phyloP scores from a whole-genome alignment of 2,797 vertebrate genomes.

The Hirundo rustica region DNA sequence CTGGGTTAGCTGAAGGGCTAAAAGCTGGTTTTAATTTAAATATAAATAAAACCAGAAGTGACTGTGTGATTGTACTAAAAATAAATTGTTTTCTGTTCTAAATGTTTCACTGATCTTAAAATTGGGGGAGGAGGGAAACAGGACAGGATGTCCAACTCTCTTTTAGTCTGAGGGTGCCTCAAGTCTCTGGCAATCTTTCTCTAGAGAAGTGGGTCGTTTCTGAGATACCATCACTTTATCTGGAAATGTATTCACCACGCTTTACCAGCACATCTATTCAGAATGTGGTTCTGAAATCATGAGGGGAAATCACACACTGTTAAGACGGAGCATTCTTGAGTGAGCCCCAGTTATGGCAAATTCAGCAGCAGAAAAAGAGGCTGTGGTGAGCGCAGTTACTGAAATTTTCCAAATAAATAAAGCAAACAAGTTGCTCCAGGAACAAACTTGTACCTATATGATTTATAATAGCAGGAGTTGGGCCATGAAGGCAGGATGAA shows the following conservation, averaged over 20 bases:
- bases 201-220: conserved; percentile 11
- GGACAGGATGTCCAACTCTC: background rate
- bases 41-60: conserved; percentile 43
- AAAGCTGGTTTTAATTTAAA: conserved; percentile 62
- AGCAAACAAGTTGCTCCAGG: conserved; percentile 78
- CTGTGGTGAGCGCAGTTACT: conserved; percentile 68
- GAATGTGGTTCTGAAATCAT: conserved; percentile 63
- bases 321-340: conserved; percentile 75
- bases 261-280: conserved; percentile 63
- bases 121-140: background rate
- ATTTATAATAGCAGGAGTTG: conserved; percentile 70
- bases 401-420: conserved; percentile 82
- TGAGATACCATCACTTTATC: conserved; percentile 64
- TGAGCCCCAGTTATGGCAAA: conserved; percentile 67
- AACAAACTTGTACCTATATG: conserved; percentile 74
- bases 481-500: conserved; percentile 63
- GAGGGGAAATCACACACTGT: conserved; percentile 73
- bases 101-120: conserved; percentile 41
- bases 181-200: conserved; percentile 27
- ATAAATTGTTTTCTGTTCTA: conserved; percentile 41
- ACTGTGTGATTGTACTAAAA: conserved; percentile 45
- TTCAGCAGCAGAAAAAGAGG: conserved; percentile 60
- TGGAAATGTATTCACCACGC: conserved; percentile 65
- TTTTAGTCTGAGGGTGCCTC: conserved; percentile 8
- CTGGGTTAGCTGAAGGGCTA: background rate